Percentiles rank a stretch among this genome's conserved stretches.
phyloP scores from a whole-genome alignment of 2,888 invertebrate species.

The Phania funesta region DNA sequence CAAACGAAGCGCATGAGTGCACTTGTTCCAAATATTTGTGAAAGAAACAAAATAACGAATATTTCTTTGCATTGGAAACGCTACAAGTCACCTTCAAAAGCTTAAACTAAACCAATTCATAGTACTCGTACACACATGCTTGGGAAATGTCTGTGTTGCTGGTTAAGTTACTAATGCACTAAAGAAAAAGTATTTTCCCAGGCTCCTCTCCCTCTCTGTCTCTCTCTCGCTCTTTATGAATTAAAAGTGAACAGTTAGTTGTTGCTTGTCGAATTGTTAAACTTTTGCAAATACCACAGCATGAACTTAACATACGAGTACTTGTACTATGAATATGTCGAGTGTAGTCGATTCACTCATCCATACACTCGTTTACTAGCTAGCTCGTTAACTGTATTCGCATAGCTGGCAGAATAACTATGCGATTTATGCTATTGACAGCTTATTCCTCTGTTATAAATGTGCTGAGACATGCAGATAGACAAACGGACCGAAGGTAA shows the following conservation, averaged over 20 bases:
- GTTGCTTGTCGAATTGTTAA: conserved; percentile 51
- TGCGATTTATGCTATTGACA: conserved; percentile 62
- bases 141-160: conserved; percentile 8
- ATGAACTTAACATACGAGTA: conserved; percentile 49
- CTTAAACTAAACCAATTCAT: background rate
- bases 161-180: background rate
- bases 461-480: conserved; percentile 15
- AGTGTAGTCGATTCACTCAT: conserved; percentile 22
- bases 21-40: conserved; percentile 67
- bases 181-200: conserved; percentile 64
- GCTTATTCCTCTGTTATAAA: conserved; percentile 58
- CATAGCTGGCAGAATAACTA: conserved; percentile 9
- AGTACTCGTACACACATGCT: background rate
- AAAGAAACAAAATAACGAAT: conserved; percentile 45
- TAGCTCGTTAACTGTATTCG: conserved; percentile 18
- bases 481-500: background rate
- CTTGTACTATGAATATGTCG: no score
- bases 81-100: conserved; percentile 20
- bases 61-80: conserved; percentile 42
- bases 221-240: conserved; percentile 36
- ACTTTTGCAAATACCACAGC: conserved; percentile 61
- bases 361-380: conserved; percentile 5
- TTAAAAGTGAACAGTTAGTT: conserved; percentile 62
- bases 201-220: conserved; percentile 43
- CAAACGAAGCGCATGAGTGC: conserved; percentile 67